phyloP scores from a whole-genome alignment of 1,140 invertebrate genomes.

The Temnothorax nylanderi region DNA sequence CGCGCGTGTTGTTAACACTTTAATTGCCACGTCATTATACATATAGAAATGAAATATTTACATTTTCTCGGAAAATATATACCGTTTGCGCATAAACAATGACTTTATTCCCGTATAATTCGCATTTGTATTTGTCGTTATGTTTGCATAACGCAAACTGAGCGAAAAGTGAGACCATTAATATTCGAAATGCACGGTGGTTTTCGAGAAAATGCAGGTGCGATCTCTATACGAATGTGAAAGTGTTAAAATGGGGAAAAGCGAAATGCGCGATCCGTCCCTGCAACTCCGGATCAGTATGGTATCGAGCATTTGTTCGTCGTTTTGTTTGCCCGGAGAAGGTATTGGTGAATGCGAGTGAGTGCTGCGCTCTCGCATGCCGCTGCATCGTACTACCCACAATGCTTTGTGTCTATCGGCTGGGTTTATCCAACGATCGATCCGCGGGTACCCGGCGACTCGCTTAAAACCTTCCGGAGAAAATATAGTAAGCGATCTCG shows the following conservation, averaged over 20 bases:
- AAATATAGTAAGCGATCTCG: conserved; percentile 73
- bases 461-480: conserved; percentile 73
- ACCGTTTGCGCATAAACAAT: background rate
- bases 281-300: conserved; percentile 70
- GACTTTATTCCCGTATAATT: conserved; percentile 40
- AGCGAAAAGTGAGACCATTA: background rate
- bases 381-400: conserved; percentile 71
- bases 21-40: conserved; percentile 15
- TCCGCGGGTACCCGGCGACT: conserved; percentile 68
- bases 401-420: conserved; percentile 74
- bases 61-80: conserved; percentile 17
- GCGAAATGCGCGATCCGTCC: conserved; percentile 59
- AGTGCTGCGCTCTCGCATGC: conserved; percentile 67
- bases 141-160: background rate
- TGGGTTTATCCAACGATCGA: conserved; percentile 74
- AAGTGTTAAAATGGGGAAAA: background rate
- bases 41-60: background rate
- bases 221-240: background rate
- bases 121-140: conserved; percentile 13
- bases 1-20: conserved; percentile 27
- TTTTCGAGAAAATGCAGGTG: conserved; percentile 3
- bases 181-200: background rate
- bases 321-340: conserved; percentile 73
- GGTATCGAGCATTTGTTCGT: conserved; percentile 73
- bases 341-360: conserved; percentile 70